Conservation (phyloP, 2,113 vertebrate species). For the Ursus arctos region DNA sequence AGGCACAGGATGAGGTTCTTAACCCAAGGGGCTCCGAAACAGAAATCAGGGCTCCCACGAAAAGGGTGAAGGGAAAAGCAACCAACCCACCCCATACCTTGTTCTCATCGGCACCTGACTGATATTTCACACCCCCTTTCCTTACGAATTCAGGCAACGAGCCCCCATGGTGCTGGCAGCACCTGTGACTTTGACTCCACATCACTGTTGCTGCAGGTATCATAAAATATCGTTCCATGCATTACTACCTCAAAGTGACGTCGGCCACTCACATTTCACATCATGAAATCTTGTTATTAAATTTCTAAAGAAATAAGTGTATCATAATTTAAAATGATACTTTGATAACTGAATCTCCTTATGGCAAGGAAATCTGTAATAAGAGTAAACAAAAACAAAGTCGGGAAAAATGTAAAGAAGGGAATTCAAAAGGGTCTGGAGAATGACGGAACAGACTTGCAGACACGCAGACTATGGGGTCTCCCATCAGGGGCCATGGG, state of each 20-base stretch:
- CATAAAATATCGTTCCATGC: neutral
- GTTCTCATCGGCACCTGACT: neutral
- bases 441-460: neutral
- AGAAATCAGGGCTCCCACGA: neutral
- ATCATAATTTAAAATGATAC: neutral
- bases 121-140: neutral
- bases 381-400: neutral
- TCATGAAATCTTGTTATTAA: neutral
- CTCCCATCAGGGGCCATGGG: neutral
- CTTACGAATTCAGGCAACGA: no score
- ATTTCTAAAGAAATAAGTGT: neutral
- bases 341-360: neutral
- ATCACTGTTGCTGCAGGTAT: rapidly evolving
- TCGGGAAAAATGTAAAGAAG: neutral
- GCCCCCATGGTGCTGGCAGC: rapidly evolving
- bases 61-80: neutral
- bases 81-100: rapidly evolving
- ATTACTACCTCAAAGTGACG: neutral
- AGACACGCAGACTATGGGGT: rapidly evolving
- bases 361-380: neutral
- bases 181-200: rapidly evolving
- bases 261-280: no score
- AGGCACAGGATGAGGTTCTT: neutral
- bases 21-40: neutral
- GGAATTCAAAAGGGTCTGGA: neutral